Conservation (phyloP, 2,113 vertebrate species). For the Odobenus rosmarus region DNA sequence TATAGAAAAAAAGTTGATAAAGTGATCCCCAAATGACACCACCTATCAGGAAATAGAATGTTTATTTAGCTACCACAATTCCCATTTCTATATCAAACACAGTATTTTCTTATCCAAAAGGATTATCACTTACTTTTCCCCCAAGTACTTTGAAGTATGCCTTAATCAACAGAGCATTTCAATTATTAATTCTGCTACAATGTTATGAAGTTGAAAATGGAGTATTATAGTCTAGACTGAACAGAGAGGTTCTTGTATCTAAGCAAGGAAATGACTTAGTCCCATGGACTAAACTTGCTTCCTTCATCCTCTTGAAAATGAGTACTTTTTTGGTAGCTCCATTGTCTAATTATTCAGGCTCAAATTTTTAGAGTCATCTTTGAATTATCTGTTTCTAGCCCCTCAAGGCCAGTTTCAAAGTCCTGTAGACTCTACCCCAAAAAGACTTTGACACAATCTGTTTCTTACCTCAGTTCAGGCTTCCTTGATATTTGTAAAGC, state of each 20-base stretch:
- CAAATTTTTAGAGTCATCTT: neutral
- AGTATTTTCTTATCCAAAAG: neutral
- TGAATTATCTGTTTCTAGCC: neutral
- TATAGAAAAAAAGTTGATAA: neutral
- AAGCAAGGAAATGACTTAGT: neutral
- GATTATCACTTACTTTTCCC: neutral
- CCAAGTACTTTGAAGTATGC: neutral
- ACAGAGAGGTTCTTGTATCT: neutral
- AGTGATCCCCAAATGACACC: neutral
- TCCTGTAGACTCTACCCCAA: neutral
- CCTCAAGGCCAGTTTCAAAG: neutral
- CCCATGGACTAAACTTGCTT: neutral
- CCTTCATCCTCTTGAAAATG: neutral
- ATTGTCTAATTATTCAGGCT: neutral
- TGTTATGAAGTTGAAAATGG: neutral
- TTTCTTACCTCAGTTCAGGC: neutral
- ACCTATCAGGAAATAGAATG: neutral
- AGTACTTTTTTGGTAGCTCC: neutral
- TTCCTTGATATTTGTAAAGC: neutral
- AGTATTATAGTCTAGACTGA: neutral
- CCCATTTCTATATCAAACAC: neutral
- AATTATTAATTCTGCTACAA: neutral
- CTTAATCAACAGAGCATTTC: neutral
- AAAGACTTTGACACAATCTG: neutral
- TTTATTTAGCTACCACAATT: neutral